Conservation (phyloP, 2,797 vertebrate genomes). For the Acanthis flammea region DNA sequence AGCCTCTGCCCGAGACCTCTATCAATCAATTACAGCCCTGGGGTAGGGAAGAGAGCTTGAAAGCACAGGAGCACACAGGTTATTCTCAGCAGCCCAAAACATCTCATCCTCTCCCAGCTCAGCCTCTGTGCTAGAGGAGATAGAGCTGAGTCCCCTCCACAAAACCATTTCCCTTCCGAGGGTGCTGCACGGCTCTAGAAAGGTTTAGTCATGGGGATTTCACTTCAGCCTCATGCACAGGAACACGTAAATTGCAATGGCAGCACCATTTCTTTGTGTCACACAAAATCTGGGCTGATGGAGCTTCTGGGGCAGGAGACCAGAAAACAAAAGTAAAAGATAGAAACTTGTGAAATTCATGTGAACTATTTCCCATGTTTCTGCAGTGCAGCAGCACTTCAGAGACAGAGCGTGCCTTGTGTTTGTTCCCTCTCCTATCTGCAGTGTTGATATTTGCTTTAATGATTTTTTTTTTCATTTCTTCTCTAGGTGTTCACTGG, state of each 20-base stretch:
- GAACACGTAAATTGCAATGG: not conserved
- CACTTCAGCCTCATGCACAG: not conserved
- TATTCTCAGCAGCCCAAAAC: not conserved
- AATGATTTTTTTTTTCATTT: constrained; percentile 34
- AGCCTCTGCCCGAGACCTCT: not conserved
- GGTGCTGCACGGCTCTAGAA: not conserved
- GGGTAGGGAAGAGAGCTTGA: not conserved
- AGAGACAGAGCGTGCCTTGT: not conserved
- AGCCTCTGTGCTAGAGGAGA: not conserved
- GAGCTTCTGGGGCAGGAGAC: not conserved
- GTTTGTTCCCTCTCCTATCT: not conserved
- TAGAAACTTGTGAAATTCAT: constrained; percentile 17
- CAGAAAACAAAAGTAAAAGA: not conserved
- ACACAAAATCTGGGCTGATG: not conserved
- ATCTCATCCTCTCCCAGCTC: not conserved
- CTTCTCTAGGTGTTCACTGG: not conserved
- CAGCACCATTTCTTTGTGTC: not conserved
- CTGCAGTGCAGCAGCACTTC: not conserved
- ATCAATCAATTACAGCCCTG: not conserved
- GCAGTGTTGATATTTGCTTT: constrained; percentile 11
- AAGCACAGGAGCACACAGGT: not conserved
- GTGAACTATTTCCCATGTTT: not conserved
- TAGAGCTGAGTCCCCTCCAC: not conserved
- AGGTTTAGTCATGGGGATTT: not conserved
- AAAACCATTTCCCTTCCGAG: not conserved